Evolutionary conservation across 2,888 invertebrate species (phyloP).

Genomic region (Isotomurus palustris): DNA sequence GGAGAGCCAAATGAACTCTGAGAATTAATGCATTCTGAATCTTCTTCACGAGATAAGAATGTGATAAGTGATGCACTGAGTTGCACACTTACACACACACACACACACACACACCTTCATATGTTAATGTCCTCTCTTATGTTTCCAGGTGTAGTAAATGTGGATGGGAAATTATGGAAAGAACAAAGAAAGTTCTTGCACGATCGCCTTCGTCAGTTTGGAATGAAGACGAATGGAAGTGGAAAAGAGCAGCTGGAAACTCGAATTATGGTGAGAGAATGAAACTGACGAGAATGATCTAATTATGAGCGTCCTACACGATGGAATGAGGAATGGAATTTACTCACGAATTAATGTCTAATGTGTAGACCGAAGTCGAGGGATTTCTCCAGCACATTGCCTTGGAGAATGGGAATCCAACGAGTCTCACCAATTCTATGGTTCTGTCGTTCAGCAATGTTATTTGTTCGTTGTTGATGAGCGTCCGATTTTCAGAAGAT

Average conservation of each 20-base stretch:
- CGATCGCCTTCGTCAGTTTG: slow-evolving; percentile 70
- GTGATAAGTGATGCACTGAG: too few relatives aligned
- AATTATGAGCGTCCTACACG: too few relatives aligned
- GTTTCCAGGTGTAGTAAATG: slow-evolving; percentile 81
- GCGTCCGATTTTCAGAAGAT: slow-evolving; percentile 72
- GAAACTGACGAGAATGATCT: not conserved
- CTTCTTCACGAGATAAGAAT: too few relatives aligned
- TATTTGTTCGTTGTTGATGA: slow-evolving; percentile 86
- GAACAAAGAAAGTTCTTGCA: slow-evolving; percentile 82
- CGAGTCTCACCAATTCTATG: slow-evolving; percentile 69
- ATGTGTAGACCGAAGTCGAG: slow-evolving; percentile 66
- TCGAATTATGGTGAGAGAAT: slow-evolving; percentile 68
- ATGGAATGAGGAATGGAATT: too few relatives aligned
- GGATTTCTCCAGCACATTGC: slow-evolving; percentile 57
- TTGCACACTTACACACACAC: too few relatives aligned
- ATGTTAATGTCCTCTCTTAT: too few relatives aligned
- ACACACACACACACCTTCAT: too few relatives aligned
- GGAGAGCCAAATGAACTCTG: too few relatives aligned
- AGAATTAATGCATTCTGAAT: too few relatives aligned
- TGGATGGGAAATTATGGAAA: slow-evolving; percentile 84
- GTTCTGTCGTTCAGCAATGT: slow-evolving; percentile 83
- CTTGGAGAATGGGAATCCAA: slow-evolving; percentile 61
- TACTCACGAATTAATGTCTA: not conserved
- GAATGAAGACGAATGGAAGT: slow-evolving; percentile 78
- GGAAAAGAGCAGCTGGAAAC: slow-evolving; percentile 77